Base-by-base conservation (phyloP, 2,113 vertebrate genomes). In the Lamprologus speciosus region DNA sequence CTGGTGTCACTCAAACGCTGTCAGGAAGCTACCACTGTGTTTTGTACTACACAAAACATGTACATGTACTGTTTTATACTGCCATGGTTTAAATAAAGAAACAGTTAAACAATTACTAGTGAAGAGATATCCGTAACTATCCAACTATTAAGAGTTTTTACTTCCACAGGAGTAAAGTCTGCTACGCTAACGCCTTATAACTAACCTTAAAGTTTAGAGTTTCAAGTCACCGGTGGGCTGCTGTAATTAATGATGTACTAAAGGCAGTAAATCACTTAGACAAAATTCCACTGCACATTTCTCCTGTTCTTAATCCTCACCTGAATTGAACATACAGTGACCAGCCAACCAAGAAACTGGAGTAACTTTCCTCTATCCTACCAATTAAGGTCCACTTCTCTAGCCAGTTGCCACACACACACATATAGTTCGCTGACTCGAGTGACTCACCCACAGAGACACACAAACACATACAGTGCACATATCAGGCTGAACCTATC, bases 341-440 rank as follows among this genome's bases (percentile, higher is more conserved):
- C 33, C 87, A 93, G 85, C 75, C 93, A 91, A 92, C 65, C 90
- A 79, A 84, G 81, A 85, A 91, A 91, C 84, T 91, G 26, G 73
- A 92, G 81, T 45, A 87, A 88, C 54, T 84, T 87, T 90, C 85
- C 83, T 91, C 87, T 50, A 63, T 54, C 83, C 86, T 88, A 68
- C 82, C 92, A 91, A 91, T 87, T 91, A 91, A 87, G 60, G 80
- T 85, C 87, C 87, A 70, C 53, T 88, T 12, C 16, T 68, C 83
- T 55, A 80, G 51, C 83, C 79, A 47, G 17, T 21, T 14, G 9
- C 42, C 75, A 80, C 55, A 78, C 60, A 78, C 68, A 85, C 57
- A 83, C 55, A 81, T 14, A 33, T 12, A 84, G 42, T 51, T 51
- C 26, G 3, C 23, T 31, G 70, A 28, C 68, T 47, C 6, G 33